Evolutionary conservation across 37 sponge, comb jelly and placozoan species (phyloP).

Genomic region (Hexactinellida sp.): DNA sequence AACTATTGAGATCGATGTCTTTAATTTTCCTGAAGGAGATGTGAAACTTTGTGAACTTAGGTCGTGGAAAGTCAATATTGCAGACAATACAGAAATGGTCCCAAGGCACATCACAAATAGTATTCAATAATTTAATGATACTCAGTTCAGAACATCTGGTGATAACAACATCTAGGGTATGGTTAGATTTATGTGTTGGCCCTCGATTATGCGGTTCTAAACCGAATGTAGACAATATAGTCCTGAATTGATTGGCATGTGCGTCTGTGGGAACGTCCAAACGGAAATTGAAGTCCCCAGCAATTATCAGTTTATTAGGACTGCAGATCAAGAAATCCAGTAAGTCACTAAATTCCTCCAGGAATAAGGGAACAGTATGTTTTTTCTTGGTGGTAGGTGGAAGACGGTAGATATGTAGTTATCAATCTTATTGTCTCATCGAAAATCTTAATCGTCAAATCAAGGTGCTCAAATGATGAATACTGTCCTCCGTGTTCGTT

Average conservation of each 20-base stretch:
- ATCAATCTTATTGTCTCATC: not conserved
- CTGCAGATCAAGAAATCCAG: not conserved
- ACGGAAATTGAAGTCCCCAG: not conserved
- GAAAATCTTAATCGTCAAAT: not conserved
- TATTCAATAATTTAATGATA: not conserved
- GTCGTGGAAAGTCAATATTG: slow-evolving; percentile 6
- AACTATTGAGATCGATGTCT: not conserved
- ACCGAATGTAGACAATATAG: not conserved
- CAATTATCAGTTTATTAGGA: not conserved
- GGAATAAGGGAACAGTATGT: not conserved
- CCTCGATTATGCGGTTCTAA: not conserved
- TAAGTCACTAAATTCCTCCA: not conserved
- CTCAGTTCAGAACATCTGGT: not conserved
- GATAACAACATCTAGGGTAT: not conserved
- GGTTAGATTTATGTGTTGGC: not conserved
- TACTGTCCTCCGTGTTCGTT: not conserved
- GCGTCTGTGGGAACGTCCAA: not conserved
- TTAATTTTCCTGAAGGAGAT: not conserved
- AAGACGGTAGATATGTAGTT: not conserved
- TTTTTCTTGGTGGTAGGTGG: not conserved
- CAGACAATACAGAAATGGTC: not conserved
- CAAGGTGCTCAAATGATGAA: not conserved
- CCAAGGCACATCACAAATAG: not conserved
- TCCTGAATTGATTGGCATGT: not conserved
- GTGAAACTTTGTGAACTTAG: not conserved